Base-by-base conservation (phyloP, 2,797 vertebrate species). In the Pangasius mekongensis region DNA sequence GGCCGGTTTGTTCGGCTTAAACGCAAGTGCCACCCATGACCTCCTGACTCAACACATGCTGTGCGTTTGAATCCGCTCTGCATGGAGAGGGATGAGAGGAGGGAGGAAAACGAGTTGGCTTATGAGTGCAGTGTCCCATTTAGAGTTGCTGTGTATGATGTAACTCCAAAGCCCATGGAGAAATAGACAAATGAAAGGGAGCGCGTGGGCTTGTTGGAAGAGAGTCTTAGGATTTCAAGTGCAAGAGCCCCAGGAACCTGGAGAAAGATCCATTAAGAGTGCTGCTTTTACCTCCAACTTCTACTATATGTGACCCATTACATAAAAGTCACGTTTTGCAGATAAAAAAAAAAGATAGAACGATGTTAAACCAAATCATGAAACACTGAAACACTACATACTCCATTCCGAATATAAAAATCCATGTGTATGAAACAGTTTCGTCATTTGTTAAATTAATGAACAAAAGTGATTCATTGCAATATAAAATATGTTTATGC, bases 1-100 rank as follows among this genome's bases (percentile, higher is more conserved):
- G 93, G 92, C 90, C 90, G 10, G 90, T 94, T 94, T 95, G 94
- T 96, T 94, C 92, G 3, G 71, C 24, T 88, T 91, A 94, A 83
- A 92, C 90, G 89, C 62, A 73, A 86, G 8, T 80, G 86, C 92
- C 93, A 95, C 93, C 93, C 77, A 91, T 86, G 91, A 93, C 93
- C 93, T 92, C 91, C 89, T 91, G 5, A 81, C 86, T 90, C 89
- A 76, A 56, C 86, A 89, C 92, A 88, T 87, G 86, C 54, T 58
- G 66, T 80, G 89, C 11, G 27, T 83, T 82, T 74, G 69, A 87
- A 91, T 88, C 85, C 24, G 13, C 85, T 56, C 85, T 87, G 69
- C 73, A 85, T 18, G 52, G 64, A 62, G 20, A 47, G n/a, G 52
- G 43, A 49, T 52, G 52, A 76, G 49, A 74, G 82, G n/a, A 71